phyloP scores from a whole-genome alignment of 2,888 invertebrate genomes.

The Aricia artaxerxes region DNA sequence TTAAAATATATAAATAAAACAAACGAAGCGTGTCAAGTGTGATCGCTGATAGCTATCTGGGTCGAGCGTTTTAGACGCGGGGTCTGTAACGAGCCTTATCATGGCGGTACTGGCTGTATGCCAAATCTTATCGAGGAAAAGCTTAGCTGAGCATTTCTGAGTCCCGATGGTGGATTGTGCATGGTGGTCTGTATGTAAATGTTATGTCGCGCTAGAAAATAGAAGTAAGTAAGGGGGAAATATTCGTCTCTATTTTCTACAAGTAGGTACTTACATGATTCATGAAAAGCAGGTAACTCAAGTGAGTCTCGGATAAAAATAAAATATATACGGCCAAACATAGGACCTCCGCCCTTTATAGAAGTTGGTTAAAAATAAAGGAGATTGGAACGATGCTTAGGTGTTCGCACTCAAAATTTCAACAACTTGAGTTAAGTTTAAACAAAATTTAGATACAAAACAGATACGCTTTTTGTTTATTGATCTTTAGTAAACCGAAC shows the following conservation, averaged over 20 bases:
- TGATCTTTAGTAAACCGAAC: too few relatives aligned
- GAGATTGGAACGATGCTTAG: not conserved
- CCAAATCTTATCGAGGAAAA: slow-evolving; percentile 55
- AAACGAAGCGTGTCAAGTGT: slow-evolving; percentile 25
- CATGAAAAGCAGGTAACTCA: too few relatives aligned
- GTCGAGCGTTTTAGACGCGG: slow-evolving; percentile 30
- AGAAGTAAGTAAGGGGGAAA: not conserved
- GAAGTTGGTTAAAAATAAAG: too few relatives aligned
- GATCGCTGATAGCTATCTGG: slow-evolving; percentile 15
- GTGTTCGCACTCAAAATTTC: not conserved
- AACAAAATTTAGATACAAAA: not conserved
- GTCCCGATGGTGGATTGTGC: slow-evolving; percentile 55
- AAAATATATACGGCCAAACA: too few relatives aligned
- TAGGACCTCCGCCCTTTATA: too few relatives aligned
- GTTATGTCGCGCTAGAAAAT: not conserved
- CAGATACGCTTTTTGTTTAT: too few relatives aligned
- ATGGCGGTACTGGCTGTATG: slow-evolving; percentile 51
- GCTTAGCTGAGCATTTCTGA: slow-evolving; percentile 55
- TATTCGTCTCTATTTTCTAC: too few relatives aligned
- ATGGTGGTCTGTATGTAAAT: not conserved
- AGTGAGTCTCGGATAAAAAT: too few relatives aligned
- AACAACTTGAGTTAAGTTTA: not conserved
- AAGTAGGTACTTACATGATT: too few relatives aligned
- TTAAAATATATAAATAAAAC: slow-evolving; percentile 27
- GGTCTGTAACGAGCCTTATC: slow-evolving; percentile 38